Conservation (phyloP, 1,140 invertebrate genomes). For the Globodera ellingtonae region DNA sequence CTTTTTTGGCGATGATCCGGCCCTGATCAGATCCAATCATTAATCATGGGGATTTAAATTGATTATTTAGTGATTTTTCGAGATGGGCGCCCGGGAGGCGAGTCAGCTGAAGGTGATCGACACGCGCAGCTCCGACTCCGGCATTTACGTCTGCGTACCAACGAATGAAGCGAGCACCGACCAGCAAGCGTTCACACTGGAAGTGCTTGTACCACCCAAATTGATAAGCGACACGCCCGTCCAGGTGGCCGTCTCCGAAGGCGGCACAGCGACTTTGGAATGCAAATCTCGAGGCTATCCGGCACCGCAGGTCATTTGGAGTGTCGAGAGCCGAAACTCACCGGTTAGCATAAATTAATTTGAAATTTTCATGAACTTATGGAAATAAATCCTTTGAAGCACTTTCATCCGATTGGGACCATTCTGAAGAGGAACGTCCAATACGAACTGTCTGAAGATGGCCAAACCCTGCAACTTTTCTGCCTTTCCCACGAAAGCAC, state of each 20-base stretch:
- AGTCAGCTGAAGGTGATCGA: conserved; percentile 49
- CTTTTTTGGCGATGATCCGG: no score
- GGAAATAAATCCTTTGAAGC: neutral
- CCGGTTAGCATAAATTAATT: neutral
- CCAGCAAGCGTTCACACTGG: conserved; percentile 62
- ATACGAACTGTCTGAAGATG: conserved; percentile 24
- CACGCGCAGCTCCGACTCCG: conserved; percentile 57
- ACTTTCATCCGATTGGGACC: conserved; percentile 22
- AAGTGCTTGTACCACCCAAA: conserved; percentile 44
- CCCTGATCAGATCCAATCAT: conserved; percentile 80
- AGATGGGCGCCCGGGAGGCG: conserved; percentile 55
- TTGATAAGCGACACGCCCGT: conserved; percentile 40
- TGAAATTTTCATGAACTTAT: neutral
- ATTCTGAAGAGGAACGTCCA: conserved; percentile 24
- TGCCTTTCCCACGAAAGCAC: conserved; percentile 36
- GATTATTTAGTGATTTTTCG: no score
- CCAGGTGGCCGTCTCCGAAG: conserved; percentile 50
- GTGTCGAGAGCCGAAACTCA: conserved; percentile 33
- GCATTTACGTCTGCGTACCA: conserved; percentile 63
- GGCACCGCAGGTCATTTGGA: conserved; percentile 55
- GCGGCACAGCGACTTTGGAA: conserved; percentile 44
- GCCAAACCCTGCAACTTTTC: conserved; percentile 45
- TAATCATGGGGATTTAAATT: no score
- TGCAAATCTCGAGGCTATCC: conserved; percentile 59
- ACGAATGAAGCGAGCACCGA: conserved; percentile 62